Conservation (phyloP, 2,888 invertebrate genomes). For the Acanthosoma haemorrhoidale region DNA sequence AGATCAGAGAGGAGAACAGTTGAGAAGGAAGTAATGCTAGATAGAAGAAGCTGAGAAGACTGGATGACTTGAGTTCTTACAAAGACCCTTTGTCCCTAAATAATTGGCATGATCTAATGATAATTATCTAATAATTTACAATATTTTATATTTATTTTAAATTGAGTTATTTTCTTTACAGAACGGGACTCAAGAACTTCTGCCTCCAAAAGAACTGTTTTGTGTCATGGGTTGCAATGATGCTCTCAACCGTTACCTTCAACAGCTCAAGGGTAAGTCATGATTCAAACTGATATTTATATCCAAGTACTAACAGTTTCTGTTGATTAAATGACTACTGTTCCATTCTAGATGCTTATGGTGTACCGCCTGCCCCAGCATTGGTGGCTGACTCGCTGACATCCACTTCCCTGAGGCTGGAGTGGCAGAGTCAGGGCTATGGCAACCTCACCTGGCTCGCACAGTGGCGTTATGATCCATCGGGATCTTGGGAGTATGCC, state of each 20-base stretch:
- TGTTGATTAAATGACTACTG: no score
- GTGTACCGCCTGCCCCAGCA: conserved; percentile 66
- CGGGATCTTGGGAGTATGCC: conserved; percentile 70
- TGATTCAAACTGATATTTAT: no score
- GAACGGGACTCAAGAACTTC: conserved; percentile 64
- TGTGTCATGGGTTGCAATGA: conserved; percentile 79
- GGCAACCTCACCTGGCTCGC: conserved; percentile 53
- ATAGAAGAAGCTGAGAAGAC: no score
- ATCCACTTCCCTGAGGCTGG: conserved; percentile 70
- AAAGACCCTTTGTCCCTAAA: no score
- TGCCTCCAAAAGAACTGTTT: conserved; percentile 64
- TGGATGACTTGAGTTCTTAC: no score
- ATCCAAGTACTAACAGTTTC: neutral
- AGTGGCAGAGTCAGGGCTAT: conserved; percentile 53
- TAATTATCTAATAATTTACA: no score
- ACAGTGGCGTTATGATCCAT: conserved; percentile 69
- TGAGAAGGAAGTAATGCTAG: no score
- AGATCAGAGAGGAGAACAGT: no score
- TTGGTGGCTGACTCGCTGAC: conserved; percentile 71
- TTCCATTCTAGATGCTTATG: conserved; percentile 60
- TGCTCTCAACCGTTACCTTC: conserved; percentile 68
- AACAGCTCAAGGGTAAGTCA: conserved; percentile 60
- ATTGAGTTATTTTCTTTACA: conserved; percentile 46
- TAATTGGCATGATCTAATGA: no score
- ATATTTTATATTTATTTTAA: no score